Evolutionary conservation across 2,888 invertebrate genomes (phyloP).

Genomic region (Chromoteleia sp.): DNA sequence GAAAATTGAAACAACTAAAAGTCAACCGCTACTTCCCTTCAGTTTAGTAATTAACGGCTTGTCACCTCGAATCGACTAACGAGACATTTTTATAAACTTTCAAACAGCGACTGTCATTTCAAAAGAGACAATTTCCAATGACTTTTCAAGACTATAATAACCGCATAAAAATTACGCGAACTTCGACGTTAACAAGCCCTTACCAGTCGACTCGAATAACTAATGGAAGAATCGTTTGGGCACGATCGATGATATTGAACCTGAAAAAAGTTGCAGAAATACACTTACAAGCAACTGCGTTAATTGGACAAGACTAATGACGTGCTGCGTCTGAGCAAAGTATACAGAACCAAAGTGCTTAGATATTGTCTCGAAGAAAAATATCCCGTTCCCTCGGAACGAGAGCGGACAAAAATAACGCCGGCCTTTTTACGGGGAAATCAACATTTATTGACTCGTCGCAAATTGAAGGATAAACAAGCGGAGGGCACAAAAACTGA

Average conservation of each 20-base stretch:
- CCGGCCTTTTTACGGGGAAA: slow-evolving; percentile 5
- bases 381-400: slow-evolving; percentile 1
- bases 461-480: slow-evolving; percentile 9
- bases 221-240: slow-evolving; percentile 28
- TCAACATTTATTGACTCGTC: slow-evolving; percentile 39
- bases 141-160: slow-evolving; percentile 15
- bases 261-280: slow-evolving; percentile 25
- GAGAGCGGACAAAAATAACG: slow-evolving; percentile 12
- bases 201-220: slow-evolving; percentile 29
- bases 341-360: slow-evolving; percentile 40
- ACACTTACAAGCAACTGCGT: slow-evolving; percentile 29
- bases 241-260: slow-evolving; percentile 36
- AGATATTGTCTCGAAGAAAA: slow-evolving; percentile 53
- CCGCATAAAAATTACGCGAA: slow-evolving; percentile 2
- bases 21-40: neutral
- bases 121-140: slow-evolving; percentile 15
- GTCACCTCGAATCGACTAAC: slow-evolving; percentile 17
- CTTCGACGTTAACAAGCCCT: slow-evolving; percentile 29
- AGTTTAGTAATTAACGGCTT: slow-evolving; percentile 19
- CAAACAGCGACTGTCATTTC: slow-evolving; percentile 3
- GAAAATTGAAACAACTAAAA: slow-evolving; percentile 9
- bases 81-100: slow-evolving; percentile 32
- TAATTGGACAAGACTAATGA: slow-evolving; percentile 64
- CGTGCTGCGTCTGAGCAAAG: slow-evolving; percentile 21
- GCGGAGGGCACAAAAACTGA: slow-evolving; percentile 1